Conservation (phyloP, 2,797 vertebrate genomes). For the Petrocephalus schoutedeni region DNA sequence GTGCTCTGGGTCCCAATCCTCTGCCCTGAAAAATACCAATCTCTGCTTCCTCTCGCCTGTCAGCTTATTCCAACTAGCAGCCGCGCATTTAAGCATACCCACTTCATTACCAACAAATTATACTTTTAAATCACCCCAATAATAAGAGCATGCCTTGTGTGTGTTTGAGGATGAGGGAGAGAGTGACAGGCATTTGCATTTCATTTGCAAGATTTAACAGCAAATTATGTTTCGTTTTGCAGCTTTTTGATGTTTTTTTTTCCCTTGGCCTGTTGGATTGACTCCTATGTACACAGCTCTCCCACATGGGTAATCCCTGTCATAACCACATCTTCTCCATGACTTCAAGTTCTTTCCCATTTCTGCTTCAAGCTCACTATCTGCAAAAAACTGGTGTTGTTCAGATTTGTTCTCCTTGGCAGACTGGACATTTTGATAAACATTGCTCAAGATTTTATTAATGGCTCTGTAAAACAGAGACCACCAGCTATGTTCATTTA, state of each 20-base stretch:
- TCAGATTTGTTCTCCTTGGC: neutral
- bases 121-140: constrained; percentile 48
- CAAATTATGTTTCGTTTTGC: constrained; percentile 42
- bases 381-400: constrained; percentile 5
- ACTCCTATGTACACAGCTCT: constrained; percentile 11
- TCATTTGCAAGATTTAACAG: constrained; percentile 46
- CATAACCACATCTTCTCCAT: constrained; percentile 19
- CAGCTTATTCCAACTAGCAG: constrained; percentile 33
- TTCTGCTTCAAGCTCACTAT: constrained; percentile 25
- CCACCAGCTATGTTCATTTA: neutral
- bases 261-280: constrained; percentile 27
- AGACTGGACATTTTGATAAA: neutral
- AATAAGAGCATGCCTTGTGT: constrained; percentile 34
- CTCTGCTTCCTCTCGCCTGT: constrained; percentile 31
- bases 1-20: constrained; percentile 18
- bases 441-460: neutral
- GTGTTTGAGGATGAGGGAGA: constrained; percentile 24
- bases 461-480: neutral
- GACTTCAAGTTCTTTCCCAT: constrained; percentile 31
- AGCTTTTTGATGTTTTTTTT: constrained; percentile 36
- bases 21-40: constrained; percentile 31
- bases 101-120: constrained; percentile 46
- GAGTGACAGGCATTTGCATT: constrained; percentile 40
- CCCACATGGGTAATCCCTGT: constrained; percentile 31
- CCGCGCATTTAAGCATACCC: constrained; percentile 38